Conservation (phyloP, 1,140 invertebrate species). For the Drosophila pruinosa region DNA sequence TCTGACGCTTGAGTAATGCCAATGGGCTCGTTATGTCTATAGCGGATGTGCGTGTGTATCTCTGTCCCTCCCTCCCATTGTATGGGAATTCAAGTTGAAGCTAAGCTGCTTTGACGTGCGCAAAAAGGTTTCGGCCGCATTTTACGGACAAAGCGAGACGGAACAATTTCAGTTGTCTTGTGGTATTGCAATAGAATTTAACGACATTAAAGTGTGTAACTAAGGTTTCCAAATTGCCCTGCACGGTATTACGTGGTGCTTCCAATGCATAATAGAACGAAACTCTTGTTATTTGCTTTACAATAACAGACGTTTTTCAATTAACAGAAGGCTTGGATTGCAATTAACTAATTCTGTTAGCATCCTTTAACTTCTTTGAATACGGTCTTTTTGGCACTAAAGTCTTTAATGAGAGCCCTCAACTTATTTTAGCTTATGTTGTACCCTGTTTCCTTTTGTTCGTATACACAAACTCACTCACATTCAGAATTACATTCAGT, state of each 20-base stretch:
- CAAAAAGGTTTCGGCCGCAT: constrained; percentile 30
- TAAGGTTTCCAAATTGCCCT: not conserved
- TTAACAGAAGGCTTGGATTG: not conserved
- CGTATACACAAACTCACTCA: not conserved
- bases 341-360: not conserved
- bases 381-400: not conserved
- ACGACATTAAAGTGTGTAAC: not conserved
- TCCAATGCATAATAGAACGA: not conserved
- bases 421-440: constrained; percentile 2
- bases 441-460: not conserved
- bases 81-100: constrained; percentile 13
- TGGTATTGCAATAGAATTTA: not conserved
- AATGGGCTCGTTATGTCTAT: constrained; percentile 48
- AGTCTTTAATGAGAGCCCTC: not conserved
- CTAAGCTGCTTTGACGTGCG: constrained; percentile 37
- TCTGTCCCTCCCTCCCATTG: not conserved
- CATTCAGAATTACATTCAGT: not conserved
- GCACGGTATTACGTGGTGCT: not conserved
- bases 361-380: not conserved
- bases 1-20: constrained; percentile 22
- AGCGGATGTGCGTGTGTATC: constrained; percentile 39
- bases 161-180: not conserved
- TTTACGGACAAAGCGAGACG: not conserved
- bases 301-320: not conserved
- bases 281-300: not conserved